phyloP scores from a whole-genome alignment of 2,888 invertebrate species.

The Pseudolycoriella hygida region DNA sequence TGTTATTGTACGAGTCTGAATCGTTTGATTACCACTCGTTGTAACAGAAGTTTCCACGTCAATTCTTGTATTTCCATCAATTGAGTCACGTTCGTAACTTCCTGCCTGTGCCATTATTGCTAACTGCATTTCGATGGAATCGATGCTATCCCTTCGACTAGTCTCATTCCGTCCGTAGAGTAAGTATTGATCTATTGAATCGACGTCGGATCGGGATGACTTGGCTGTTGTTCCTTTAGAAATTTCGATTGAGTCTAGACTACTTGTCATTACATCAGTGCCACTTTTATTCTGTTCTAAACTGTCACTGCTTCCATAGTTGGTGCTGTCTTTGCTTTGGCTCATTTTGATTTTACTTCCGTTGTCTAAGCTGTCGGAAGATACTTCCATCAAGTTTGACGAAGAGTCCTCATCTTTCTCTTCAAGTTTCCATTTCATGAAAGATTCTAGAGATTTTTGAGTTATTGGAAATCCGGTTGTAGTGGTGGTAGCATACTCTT shows the following conservation, averaged over 20 bases:
- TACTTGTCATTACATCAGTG: conserved; percentile 36
- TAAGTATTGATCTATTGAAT: conserved; percentile 21
- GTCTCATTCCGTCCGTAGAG: neutral
- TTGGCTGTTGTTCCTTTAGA: conserved; percentile 24
- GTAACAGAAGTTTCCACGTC: conserved; percentile 13
- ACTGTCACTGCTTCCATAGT: conserved; percentile 48
- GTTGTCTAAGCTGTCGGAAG: conserved; percentile 42
- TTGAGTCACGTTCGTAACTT: conserved; percentile 14
- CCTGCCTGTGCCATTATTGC: conserved; percentile 12
- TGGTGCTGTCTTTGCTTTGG: conserved; percentile 28
- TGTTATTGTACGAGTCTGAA: conserved; percentile 9
- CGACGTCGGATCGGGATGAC: conserved; percentile 20
- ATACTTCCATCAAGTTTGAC: conserved; percentile 37
- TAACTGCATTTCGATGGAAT: conserved; percentile 23
- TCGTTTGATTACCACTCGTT: conserved; percentile 7
- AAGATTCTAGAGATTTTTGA: conserved; percentile 18
- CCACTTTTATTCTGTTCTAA: conserved; percentile 40
- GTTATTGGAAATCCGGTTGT: conserved; percentile 6
- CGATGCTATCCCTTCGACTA: conserved; percentile 23
- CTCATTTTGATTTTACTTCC: conserved; percentile 18
- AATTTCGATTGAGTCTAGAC: conserved; percentile 33
- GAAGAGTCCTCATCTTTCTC: conserved; percentile 22
- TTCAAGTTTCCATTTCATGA: conserved; percentile 26
- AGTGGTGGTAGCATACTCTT: neutral
- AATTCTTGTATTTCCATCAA: conserved; percentile 13